Evolutionary conservation across 2,888 invertebrate species (phyloP), one percentile per base, ranked within the genome.

Genomic region (Dione juno): DNA sequence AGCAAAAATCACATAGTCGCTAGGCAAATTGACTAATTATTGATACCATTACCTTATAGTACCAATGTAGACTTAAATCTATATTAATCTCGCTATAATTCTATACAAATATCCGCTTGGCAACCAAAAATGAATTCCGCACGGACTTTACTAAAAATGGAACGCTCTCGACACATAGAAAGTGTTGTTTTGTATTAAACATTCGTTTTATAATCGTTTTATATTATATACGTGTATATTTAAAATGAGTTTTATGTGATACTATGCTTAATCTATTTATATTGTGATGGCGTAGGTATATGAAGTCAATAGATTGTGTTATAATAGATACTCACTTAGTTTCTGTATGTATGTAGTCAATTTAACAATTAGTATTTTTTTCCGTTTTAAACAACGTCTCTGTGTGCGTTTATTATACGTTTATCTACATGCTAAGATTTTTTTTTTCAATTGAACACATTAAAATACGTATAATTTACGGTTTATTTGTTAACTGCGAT

Each of bases 1-100:
- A 92, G 92, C 89, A 88, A 89, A 92, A 89, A 87, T 88, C 84
- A 84, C 83, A 85, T 85, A 82, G 87, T 84, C 83, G 84, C 81
- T 82, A 79, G 79, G 81, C 80, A 77, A 80, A 82, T 84, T 82
- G 79, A 82, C 77, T 83, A 78, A 78, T 84, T 79, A 81, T 79
- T 76, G 80, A 79, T 80, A 82, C 80, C 80, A 82, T 81, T 82
- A 82, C 80, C 81, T 82, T 82, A 79, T 77, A 80, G 84, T 83
- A 79, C 82, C 82, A 85, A 85, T 81, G 83, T 82, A 77, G 74
- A 81, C 76, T 77, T 35, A 78, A 74, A 64, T 76, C 48, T 63
- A 45, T 9, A 45, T 57, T 57, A 70, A 65, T 69, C 59, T 64
- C 50, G 28, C 79, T 77, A 76, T 74, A 78, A 80, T 75, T 76